These are phyloP conservation scores for Acronicta alni DNA, from an alignment of 2,888 invertebrate species.

Conservation along the genomic window DNA sequence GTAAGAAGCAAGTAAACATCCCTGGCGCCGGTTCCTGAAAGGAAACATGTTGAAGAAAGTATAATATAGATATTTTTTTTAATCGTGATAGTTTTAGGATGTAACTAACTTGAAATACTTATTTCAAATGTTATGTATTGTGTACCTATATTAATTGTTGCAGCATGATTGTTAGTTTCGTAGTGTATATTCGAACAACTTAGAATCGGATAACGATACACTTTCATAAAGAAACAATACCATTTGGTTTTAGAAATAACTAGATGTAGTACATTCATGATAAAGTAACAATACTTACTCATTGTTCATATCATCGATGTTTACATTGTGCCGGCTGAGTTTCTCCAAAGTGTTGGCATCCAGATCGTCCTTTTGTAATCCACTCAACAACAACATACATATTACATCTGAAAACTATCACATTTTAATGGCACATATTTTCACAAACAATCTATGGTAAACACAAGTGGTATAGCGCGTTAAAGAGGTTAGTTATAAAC, in stretches of 20 bases:
- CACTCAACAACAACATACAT: constrained; percentile 81
- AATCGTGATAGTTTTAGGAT: neutral
- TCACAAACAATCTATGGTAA: constrained; percentile 14
- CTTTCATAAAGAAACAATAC: neutral
- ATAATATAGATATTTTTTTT: neutral
- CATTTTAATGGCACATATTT: constrained; percentile 47
- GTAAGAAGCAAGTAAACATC: constrained; percentile 48
- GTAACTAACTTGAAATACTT: too few species aligned
- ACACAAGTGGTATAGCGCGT: constrained; percentile 16
- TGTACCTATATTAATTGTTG: too few species aligned
- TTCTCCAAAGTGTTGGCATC: constrained; percentile 74
- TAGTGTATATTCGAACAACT: too few species aligned
- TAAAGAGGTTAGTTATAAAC: constrained; percentile 23
- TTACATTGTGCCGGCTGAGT: constrained; percentile 76
- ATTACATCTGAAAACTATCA: constrained; percentile 79
- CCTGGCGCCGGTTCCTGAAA: constrained; percentile 51
- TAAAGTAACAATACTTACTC: constrained; percentile 69
- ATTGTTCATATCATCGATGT: constrained; percentile 76
- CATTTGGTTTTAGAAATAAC: neutral
- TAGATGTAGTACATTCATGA: constrained; percentile 12
- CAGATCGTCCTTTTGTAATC: constrained; percentile 81
- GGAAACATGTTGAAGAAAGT: constrained; percentile 5
- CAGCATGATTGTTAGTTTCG: neutral
- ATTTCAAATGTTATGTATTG: too few species aligned
- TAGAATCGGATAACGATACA: neutral